A percentile compares a stretch with the other conserved stretches of the same genome.
Conservation (phyloP, 2,888 invertebrate species). For the Graphium colonna region DNA sequence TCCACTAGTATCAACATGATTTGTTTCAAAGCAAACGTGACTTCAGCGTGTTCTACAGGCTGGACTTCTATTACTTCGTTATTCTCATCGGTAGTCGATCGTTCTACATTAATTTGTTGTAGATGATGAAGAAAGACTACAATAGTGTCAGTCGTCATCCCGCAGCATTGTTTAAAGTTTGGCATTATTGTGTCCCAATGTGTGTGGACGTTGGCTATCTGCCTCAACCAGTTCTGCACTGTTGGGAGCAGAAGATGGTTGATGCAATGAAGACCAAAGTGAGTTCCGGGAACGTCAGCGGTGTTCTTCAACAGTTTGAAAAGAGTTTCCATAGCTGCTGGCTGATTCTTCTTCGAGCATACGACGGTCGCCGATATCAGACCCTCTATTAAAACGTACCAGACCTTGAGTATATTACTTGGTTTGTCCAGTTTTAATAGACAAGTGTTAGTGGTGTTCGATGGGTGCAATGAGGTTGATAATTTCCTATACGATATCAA, state of each 20-base stretch:
- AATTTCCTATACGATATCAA: conserved; percentile 83
- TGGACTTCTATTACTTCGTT: conserved; percentile 62
- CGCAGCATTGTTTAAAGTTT: conserved; percentile 97
- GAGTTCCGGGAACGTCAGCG: conserved; percentile 89
- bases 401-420: conserved; percentile 92
- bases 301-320: conserved; percentile 91
- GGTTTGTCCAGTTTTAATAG: conserved; percentile 86
- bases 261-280: conserved; percentile 94
- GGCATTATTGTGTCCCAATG: conserved; percentile 89
- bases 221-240: conserved; percentile 95
- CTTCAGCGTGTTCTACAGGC: conserved; percentile 77
- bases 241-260: conserved; percentile 95
- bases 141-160: conserved; percentile 93
- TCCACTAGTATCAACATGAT: conserved; percentile 92
- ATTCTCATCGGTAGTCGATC: conserved; percentile 58
- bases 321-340: conserved; percentile 91
- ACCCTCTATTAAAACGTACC: conserved; percentile 94
- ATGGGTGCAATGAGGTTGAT: conserved; percentile 71
- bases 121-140: conserved; percentile 91
- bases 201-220: conserved; percentile 84
- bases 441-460: conserved; percentile 75
- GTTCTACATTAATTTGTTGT: conserved; percentile 79
- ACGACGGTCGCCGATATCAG: conserved; percentile 89
- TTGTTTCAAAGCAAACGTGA: conserved; percentile 91
- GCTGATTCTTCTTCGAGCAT: conserved; percentile 93